A percentile compares a stretch with the other conserved stretches of the same genome.
phyloP scores from a whole-genome alignment of 2,797 vertebrate genomes.

The Rhinophrynus dorsalis region DNA sequence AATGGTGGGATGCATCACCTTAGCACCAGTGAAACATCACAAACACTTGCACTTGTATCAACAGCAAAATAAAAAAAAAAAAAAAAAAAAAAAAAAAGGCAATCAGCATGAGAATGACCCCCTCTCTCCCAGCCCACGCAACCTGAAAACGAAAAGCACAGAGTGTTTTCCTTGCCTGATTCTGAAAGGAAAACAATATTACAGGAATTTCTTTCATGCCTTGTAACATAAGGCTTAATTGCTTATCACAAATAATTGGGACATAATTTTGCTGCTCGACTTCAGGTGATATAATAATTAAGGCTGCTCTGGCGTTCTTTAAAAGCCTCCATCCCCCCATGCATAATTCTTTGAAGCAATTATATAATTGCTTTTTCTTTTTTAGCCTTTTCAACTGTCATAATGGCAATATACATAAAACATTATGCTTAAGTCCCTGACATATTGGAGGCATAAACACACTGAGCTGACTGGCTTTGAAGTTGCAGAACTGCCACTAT shows the following conservation, averaged over 20 bases:
- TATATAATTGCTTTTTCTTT: conserved; percentile 70
- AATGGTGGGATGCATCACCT: conserved; percentile 96
- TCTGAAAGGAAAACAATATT: conserved; percentile 69
- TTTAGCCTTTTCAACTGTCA: conserved; percentile 71
- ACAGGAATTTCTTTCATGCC: conserved; percentile 66
- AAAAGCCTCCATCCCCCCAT: conserved; percentile 62
- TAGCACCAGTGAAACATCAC: conserved; percentile 76
- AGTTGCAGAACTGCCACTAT: conserved; percentile 55
- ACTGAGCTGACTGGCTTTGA: conserved; percentile 64
- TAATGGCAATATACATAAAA: conserved; percentile 72
- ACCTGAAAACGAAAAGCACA: conserved; percentile 57
- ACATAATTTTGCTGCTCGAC: conserved; percentile 67
- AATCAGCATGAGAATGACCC: conserved; percentile 31
- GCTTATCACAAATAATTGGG: conserved; percentile 68
- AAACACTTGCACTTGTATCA: conserved; percentile 80
- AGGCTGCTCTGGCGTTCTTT: conserved; percentile 61
- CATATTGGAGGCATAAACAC: conserved; percentile 68
- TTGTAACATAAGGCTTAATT: conserved; percentile 69
- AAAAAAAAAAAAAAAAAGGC: too few species aligned
- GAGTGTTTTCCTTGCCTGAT: conserved; percentile 62
- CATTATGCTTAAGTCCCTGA: conserved; percentile 69
- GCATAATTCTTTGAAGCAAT: conserved; percentile 70
- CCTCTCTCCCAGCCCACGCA: conserved; percentile 25
- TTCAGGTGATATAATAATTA: conserved; percentile 71
- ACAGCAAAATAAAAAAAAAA: conserved; percentile 81